phyloP scores from a whole-genome alignment of 2,888 invertebrate species.

The Nebria brevicollis region DNA sequence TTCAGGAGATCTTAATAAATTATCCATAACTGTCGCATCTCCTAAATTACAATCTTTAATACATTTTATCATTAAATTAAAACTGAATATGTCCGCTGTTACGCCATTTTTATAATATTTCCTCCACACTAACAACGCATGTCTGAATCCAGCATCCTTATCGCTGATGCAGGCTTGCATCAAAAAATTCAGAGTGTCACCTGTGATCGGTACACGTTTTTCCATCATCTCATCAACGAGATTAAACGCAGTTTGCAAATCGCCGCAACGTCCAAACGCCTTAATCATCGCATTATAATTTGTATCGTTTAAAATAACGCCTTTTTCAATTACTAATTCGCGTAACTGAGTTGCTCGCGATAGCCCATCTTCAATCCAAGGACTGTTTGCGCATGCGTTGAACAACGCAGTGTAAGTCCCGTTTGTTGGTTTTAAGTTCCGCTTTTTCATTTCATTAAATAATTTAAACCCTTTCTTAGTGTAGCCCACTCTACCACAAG shows the following conservation, averaged over 20 bases:
- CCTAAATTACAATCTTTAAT: conserved; percentile 86
- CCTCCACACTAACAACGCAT: conserved; percentile 87
- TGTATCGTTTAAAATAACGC: conserved; percentile 74
- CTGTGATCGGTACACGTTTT: conserved; percentile 70
- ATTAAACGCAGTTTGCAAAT: conserved; percentile 79
- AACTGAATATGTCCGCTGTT: conserved; percentile 76
- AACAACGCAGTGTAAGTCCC: conserved; percentile 87
- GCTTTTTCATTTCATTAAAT: conserved; percentile 83
- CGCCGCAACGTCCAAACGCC: conserved; percentile 87
- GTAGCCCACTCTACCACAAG: conserved; percentile 85
- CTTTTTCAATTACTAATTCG: conserved; percentile 75
- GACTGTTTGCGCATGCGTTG: conserved; percentile 87
- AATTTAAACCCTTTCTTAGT: conserved; percentile 86
- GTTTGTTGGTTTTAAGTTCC: conserved; percentile 73
- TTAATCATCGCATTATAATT: conserved; percentile 92
- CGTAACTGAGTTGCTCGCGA: conserved; percentile 74
- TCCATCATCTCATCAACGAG: conserved; percentile 86
- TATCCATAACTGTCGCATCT: conserved; percentile 67
- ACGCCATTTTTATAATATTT: conserved; percentile 76
- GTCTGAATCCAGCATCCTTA: conserved; percentile 80
- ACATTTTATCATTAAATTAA: conserved; percentile 83
- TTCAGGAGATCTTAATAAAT: conserved; percentile 60
- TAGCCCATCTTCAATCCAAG: conserved; percentile 75
- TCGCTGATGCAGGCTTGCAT: conserved; percentile 87
- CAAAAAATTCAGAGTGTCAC: conserved; percentile 80